Evolutionary conservation across 1,140 invertebrate genomes (phyloP), one percentile per base, ranked within the genome.

Genomic region (Cydia pomonella): DNA sequence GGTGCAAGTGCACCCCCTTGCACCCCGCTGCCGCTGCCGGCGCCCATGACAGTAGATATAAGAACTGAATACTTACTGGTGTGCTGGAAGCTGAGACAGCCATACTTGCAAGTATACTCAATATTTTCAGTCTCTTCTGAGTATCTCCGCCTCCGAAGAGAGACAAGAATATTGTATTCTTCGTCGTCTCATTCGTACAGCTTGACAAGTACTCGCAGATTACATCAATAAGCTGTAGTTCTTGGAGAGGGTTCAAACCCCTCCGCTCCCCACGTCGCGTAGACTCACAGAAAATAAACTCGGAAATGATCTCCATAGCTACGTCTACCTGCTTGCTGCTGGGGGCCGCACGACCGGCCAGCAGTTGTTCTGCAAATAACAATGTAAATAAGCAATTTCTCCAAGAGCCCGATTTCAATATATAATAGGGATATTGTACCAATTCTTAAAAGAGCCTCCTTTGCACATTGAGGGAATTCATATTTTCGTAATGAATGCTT

Each of bases 271-370:
- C 95, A 21, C 95, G 93, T 33, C 95, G 93, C 53, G 96, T 96
- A 0, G 95, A 94, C 88, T 97, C 97, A 72, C 95, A 95, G 82
- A 97, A 97, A 25, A 97, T 94, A 88, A 97, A 97, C 85, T 97
- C 96, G 3, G 96, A 94, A 89, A 97, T 97, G 25, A 97, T 92
- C 78, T 97, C 96, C 90, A 96, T 94, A 29, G 96, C 95, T 74
- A 93, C 84, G 76, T 94, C 93, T 2, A 92, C 73, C 50, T 93
- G 92, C 74, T 93, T 93, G 47, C 78, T 90, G n/a, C 90, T 87
- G n/a, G 91, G 91, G 16, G 88, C 88, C 53, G 82, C 79, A 63
- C 93, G 86, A 0, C 92, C 91, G 1, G 89, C 83, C 10, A 93
- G 78, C 47, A 94, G 75, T 86, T 93, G 92, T 75, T 93, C 93